Conservation (phyloP, 2,113 vertebrate species). For the Phaethornis superciliosus region DNA sequence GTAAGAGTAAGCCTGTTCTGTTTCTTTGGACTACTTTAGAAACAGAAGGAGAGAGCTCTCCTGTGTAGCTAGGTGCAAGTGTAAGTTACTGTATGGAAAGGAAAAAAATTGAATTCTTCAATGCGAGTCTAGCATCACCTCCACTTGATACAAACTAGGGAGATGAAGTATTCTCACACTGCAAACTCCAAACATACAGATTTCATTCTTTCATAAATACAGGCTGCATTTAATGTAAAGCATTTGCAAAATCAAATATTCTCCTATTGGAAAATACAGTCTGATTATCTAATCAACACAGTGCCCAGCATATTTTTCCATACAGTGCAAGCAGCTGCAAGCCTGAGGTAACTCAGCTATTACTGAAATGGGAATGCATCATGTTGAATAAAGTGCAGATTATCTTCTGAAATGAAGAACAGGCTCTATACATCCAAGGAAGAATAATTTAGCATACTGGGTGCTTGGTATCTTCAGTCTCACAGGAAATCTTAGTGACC, state of each 20-base stretch:
- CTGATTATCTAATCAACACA: not conserved
- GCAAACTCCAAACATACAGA: not conserved
- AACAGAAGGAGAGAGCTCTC: not conserved
- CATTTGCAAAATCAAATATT: not conserved
- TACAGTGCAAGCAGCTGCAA: not conserved
- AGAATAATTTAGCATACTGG: not conserved
- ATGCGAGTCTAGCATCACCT: not conserved
- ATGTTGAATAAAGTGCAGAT: not conserved
- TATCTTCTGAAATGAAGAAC: not conserved
- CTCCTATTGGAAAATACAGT: not conserved
- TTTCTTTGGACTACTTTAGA: not conserved
- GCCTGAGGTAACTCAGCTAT: not conserved
- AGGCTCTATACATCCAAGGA: not conserved
- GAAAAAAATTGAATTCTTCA: not conserved
- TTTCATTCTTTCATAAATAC: not conserved
- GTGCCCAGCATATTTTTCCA: not conserved
- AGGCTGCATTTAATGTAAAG: not conserved
- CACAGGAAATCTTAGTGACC: slow-evolving; percentile 62
- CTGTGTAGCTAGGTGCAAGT: not conserved
- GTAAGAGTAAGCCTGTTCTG: not conserved
- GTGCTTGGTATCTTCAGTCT: slow-evolving; percentile 24
- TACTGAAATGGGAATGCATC: not conserved
- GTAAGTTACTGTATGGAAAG: not conserved
- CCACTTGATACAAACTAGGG: not conserved
- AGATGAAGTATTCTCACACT: not conserved